These are phyloP conservation scores for Camponotus pennsylvanicus DNA, from an alignment of 1,140 invertebrate species.

Conservation along the genomic window DNA sequence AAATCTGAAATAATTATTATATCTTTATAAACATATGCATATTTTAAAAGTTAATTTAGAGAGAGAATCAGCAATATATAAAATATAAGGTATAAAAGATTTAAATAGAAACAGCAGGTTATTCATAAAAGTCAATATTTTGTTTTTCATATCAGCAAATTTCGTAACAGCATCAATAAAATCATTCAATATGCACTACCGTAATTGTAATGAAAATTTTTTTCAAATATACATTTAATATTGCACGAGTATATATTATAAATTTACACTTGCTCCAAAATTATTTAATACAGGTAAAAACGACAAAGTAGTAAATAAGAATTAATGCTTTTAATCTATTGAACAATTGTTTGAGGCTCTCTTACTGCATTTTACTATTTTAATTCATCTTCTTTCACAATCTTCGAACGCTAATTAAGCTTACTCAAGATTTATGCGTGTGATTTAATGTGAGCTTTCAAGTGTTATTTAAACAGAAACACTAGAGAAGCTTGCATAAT, in stretches of 20 bases:
- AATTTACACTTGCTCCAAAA: neutral
- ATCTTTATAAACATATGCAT: neutral
- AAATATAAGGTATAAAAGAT: neutral
- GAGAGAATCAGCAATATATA: neutral
- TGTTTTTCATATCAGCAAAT: constrained; percentile 11
- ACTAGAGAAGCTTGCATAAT: constrained; percentile 70
- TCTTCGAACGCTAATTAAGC: neutral
- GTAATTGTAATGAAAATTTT: neutral
- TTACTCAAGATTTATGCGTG: neutral
- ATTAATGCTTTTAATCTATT: neutral
- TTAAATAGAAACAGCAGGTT: neutral
- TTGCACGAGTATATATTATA: neutral
- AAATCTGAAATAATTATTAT: neutral
- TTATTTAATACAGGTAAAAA: neutral
- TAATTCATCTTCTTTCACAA: neutral
- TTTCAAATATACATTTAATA: neutral
- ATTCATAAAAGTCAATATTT: neutral
- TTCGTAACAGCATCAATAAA: neutral
- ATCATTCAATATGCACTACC: neutral
- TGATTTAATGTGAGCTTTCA: constrained; percentile 27
- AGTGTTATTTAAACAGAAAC: constrained; percentile 2
- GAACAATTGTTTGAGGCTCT: neutral
- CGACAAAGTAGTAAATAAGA: no score
- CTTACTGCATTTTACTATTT: neutral
- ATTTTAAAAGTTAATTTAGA: neutral